Percentiles rank a stretch among this genome's conserved stretches.
Evolutionary conservation across 1,140 invertebrate genomes (phyloP).

Genomic region (Hycleus phaleratus): DNA sequence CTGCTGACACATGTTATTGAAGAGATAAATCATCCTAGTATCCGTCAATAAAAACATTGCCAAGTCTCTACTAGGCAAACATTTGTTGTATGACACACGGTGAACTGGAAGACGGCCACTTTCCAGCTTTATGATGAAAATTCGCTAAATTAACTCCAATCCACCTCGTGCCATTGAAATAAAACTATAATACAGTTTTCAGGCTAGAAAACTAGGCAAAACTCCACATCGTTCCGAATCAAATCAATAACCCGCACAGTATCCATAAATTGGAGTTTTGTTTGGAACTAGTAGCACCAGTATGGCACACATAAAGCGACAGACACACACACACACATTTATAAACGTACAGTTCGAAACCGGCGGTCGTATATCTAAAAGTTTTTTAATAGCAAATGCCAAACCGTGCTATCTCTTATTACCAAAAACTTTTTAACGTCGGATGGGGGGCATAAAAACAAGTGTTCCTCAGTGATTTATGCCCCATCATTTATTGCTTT

Average conservation of each 20-base stretch:
- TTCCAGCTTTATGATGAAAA: no score
- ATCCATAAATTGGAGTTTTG: constrained; percentile 22
- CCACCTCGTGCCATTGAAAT: no score
- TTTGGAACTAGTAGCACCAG: constrained; percentile 2
- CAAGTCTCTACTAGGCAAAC: constrained; percentile 12
- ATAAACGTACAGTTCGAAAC: background rate
- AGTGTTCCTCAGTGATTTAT: constrained; percentile 14
- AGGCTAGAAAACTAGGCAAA: no score
- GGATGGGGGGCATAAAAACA: constrained; percentile 4
- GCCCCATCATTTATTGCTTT: constrained; percentile 13
- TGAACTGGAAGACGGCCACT: background rate
- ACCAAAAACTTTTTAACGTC: constrained; percentile 16
- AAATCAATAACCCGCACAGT: constrained; percentile 21
- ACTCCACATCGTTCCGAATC: constrained; percentile 1
- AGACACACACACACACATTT: background rate
- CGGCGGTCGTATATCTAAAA: constrained; percentile 20
- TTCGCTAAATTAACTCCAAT: no score
- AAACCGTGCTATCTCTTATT: constrained; percentile 21
- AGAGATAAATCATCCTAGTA: constrained; percentile 22
- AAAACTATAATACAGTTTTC: no score
- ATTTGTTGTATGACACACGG: constrained; percentile 4
- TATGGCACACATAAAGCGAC: background rate
- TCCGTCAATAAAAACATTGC: constrained; percentile 19
- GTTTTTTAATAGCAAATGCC: constrained; percentile 24
- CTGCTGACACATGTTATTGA: constrained; percentile 20